Conservation (phyloP, 2,888 invertebrate species). For the Netelia melanura region DNA sequence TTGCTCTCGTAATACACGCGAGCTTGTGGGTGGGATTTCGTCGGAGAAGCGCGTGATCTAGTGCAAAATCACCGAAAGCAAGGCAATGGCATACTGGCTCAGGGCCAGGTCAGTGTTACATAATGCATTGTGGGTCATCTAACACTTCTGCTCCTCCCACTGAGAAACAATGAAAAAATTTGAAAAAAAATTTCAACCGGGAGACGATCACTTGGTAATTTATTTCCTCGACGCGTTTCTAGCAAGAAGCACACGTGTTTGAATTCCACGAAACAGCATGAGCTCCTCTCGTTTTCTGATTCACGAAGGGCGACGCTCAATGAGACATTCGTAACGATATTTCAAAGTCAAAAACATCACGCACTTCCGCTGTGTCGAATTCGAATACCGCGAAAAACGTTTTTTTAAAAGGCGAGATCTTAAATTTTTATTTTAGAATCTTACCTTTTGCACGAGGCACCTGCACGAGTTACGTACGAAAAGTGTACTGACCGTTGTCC, state of each 20-base stretch:
- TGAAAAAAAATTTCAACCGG: background rate
- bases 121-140: conserved; percentile 71
- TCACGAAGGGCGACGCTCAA: background rate
- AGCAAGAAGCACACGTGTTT: conserved; percentile 63
- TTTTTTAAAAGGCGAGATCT: background rate
- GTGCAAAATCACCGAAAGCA: conserved; percentile 44
- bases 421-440: conserved; percentile 36
- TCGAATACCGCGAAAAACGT: background rate
- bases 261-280: conserved; percentile 56
- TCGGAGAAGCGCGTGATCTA: conserved; percentile 29
- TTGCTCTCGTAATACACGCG: too few relatives aligned
- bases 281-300: conserved; percentile 12
- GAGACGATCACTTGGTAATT: background rate
- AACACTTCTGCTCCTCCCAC: conserved; percentile 2
- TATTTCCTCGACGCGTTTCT: background rate
- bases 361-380: conserved; percentile 19
- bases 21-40: background rate
- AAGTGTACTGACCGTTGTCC: conserved; percentile 72
- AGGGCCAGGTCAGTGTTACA: conserved; percentile 75
- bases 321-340: background rate
- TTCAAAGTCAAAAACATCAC: background rate
- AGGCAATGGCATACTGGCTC: conserved; percentile 75
- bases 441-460: conserved; percentile 71
- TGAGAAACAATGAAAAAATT: conserved; percentile 1
- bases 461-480: conserved; percentile 64